Percentiles rank a stretch among this genome's conserved stretches.
phyloP scores from a whole-genome alignment of 2,113 vertebrate species.

The Beaufortia kweichowensis region DNA sequence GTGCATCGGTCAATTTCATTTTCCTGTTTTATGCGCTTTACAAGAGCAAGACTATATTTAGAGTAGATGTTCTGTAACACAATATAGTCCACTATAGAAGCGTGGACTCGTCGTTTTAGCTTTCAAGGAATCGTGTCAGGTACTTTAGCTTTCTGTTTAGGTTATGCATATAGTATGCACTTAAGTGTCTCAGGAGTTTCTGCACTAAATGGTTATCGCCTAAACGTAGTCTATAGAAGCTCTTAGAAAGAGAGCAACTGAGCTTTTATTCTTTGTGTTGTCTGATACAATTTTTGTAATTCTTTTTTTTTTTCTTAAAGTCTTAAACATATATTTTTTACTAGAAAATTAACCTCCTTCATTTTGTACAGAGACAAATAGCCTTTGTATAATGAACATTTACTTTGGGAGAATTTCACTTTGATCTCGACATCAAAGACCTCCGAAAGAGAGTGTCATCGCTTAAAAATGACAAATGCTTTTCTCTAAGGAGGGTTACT shows the following conservation, averaged over 20 bases:
- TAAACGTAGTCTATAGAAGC: background rate
- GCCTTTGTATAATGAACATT: constrained; percentile 17
- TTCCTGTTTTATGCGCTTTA: constrained; percentile 9
- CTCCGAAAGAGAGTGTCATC: background rate
- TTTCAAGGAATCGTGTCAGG: background rate
- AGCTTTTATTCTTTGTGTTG: no score
- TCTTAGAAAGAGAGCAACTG: no score
- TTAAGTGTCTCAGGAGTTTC: background rate
- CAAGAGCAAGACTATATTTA: constrained; percentile 4
- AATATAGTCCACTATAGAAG: background rate
- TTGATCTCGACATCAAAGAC: constrained; percentile 34
- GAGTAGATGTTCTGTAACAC: constrained; percentile 10
- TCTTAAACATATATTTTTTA: background rate
- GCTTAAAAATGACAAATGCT: constrained; percentile 23
- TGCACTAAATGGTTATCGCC: background rate
- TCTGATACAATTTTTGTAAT: background rate
- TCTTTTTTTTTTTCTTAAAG: background rate
- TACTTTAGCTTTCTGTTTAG: background rate
- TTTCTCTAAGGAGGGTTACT: background rate
- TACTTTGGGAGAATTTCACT: constrained; percentile 30
- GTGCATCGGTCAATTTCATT: background rate
- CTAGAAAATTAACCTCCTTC: background rate
- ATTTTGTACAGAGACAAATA: constrained; percentile 1
- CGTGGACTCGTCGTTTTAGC: background rate
- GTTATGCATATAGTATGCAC: background rate